phyloP scores from a whole-genome alignment of 1,140 invertebrate genomes.

The Marisa cornuarietis region DNA sequence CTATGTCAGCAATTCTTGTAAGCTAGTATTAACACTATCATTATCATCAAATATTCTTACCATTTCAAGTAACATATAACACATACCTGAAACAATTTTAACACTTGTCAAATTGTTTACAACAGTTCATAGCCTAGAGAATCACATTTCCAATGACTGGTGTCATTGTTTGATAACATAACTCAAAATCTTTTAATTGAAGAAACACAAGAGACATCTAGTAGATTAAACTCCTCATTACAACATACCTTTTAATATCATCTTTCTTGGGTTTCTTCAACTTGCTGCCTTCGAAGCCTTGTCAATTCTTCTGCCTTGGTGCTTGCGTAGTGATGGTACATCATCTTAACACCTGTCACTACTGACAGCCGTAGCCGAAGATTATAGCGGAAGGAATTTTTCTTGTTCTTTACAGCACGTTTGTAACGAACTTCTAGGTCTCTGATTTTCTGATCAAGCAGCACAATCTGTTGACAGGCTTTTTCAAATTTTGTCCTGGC shows the following conservation, averaged over 20 bases:
- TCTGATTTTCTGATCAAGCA: conserved; percentile 60
- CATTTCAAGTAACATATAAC: too few relatives aligned
- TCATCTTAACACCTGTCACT: conserved; percentile 63
- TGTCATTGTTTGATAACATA: too few relatives aligned
- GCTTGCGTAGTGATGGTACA: conserved; percentile 63
- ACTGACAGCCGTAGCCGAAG: conserved; percentile 55
- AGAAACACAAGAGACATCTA: too few relatives aligned
- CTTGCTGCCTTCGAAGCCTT: conserved; percentile 37
- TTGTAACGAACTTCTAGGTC: conserved; percentile 60
- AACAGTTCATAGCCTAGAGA: too few relatives aligned
- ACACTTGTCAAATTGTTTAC: too few relatives aligned
- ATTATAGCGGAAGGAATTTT: conserved; percentile 61
- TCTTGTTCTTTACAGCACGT: conserved; percentile 59
- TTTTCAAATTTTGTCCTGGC: conserved; percentile 57
- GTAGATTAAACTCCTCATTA: too few relatives aligned
- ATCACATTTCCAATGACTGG: too few relatives aligned
- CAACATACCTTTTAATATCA: neutral
- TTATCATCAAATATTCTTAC: too few relatives aligned
- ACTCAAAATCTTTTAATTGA: too few relatives aligned
- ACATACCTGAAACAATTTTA: too few relatives aligned
- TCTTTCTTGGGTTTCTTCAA: conserved; percentile 5
- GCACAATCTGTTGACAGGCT: conserved; percentile 59
- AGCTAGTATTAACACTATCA: too few relatives aligned
- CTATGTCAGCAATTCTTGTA: too few relatives aligned
- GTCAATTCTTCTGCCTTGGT: conserved; percentile 59